phyloP scores from a whole-genome alignment of 1,140 invertebrate species.

The Drosophila sucinea region DNA sequence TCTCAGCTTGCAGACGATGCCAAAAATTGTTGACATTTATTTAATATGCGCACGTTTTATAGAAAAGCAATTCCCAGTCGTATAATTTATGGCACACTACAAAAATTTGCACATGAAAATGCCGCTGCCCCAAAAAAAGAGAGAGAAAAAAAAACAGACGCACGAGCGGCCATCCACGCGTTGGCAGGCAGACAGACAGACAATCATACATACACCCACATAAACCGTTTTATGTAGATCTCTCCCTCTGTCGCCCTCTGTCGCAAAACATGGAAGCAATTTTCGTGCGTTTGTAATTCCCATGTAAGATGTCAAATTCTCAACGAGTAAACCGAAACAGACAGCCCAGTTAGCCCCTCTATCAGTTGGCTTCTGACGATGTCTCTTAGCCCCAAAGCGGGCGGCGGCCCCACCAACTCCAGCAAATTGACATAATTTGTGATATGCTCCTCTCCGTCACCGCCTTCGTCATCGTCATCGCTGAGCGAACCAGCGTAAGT shows the following conservation, averaged over 20 bases:
- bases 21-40: conserved; percentile 79
- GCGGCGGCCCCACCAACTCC: conserved; percentile 33
- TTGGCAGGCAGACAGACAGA: conserved; percentile 26
- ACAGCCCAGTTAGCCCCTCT: conserved; percentile 47
- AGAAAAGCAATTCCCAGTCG: conserved; percentile 81
- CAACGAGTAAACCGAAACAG: conserved; percentile 42
- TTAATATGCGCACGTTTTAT: conserved; percentile 82
- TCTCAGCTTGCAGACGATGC: conserved; percentile 57
- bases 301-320: conserved; percentile 80
- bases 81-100: conserved; percentile 81
- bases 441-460: conserved; percentile 47
- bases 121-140: conserved; percentile 13
- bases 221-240: neutral
- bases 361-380: conserved; percentile 31
- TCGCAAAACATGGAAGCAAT: conserved; percentile 76
- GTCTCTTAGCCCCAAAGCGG: conserved; percentile 48
- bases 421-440: conserved; percentile 81
- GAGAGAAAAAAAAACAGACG: conserved; percentile 3
- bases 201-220: conserved; percentile 30
- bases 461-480: conserved; percentile 35
- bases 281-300: conserved; percentile 81
- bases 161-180: conserved; percentile 10
- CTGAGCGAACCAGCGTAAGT: conserved; percentile 68
- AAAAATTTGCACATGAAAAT: conserved; percentile 80
- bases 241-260: conserved; percentile 23